Evolutionary conservation across 2,888 invertebrate species (phyloP), one percentile per base, ranked within the genome.

Genomic region (Eledona agricola): DNA sequence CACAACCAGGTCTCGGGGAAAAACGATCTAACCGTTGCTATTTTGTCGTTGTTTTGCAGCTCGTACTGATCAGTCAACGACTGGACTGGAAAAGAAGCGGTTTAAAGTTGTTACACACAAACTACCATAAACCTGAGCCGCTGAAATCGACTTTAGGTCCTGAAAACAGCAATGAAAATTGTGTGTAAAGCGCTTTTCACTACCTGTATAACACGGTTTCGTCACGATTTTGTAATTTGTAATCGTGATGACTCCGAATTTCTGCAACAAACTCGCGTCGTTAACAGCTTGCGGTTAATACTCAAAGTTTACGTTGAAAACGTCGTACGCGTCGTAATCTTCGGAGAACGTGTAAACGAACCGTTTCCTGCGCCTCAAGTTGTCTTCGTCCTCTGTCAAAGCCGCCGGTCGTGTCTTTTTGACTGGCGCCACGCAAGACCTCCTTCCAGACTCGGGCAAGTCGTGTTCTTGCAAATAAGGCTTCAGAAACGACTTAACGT

Each of bases 1-100:
- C 87, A 87, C 0, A 87, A 71, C 87, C 87, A 87, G 0, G 86
- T 84, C 79, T 87, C 81, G 1, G 82, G 81, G 55, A 80, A 80
- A 53, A 74, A 77, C 0, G 79, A 77, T 45, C 82, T 60, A 2
- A 75, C 69, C 1, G 72, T 64, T 1, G 72, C 60, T 1, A 50
- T 57, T 35, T 55, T 59, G 12, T 69, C 67, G 10, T 71, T 68
- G 40, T 61, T 59, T 7, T 62, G 59, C 20, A 38, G 38, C 16
- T 59, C 58, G 45, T 70, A 70, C 10, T 67, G 62, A 22, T 66
- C 64, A 20, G 63, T 70, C 42, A 68, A 22, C 34, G 64, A 67
- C 50, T 67, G 66, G 37, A 64, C 70, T 66, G 54, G 52, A 63
- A 40, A 34, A 16, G 23, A n/a, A n/a, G n/a, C n/a, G n/a, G 5